Percentiles rank a stretch among this genome's conserved stretches.
Evolutionary conservation across 1,140 invertebrate genomes (phyloP).

Genomic region (Lepidurus apus): DNA sequence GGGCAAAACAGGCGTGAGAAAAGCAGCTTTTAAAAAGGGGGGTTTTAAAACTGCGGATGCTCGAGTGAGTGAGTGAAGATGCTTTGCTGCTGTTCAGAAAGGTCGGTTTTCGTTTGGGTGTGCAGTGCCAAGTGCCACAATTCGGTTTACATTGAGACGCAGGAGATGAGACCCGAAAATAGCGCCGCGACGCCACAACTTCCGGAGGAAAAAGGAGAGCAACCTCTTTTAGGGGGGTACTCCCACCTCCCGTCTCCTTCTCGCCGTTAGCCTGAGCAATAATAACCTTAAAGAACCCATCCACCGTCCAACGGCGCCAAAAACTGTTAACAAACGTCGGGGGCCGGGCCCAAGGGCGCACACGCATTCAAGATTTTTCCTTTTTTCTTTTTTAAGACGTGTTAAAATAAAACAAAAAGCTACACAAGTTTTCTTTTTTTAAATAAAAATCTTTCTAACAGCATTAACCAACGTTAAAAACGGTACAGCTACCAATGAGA

Average conservation of each 20-base stretch:
- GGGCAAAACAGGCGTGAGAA: neutral
- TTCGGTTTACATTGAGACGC: conserved; percentile 21
- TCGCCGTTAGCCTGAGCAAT: neutral
- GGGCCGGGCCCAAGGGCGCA: neutral
- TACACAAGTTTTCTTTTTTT: no score
- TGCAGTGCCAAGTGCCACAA: conserved; percentile 9
- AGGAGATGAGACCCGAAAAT: conserved; percentile 17
- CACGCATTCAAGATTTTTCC: neutral
- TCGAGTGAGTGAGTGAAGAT: neutral
- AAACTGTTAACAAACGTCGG: conserved; percentile 22
- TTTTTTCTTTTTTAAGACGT: no score
- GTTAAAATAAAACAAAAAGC: no score
- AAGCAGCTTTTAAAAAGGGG: neutral
- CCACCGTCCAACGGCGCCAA: conserved; percentile 2
- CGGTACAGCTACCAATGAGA: neutral
- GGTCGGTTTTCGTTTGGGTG: conserved; percentile 10
- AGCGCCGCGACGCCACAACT: conserved; percentile 20
- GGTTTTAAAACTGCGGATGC: neutral
- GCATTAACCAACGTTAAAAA: neutral
- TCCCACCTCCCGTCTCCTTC: neutral
- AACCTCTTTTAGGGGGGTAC: neutral
- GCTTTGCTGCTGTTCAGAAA: neutral
- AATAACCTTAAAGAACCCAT: neutral
- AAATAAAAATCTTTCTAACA: no score
- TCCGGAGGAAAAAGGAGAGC: conserved; percentile 10